Percentiles rank a stretch among this genome's conserved stretches.
Conservation (phyloP, 2,797 vertebrate genomes). For the Enteromius treurensis region DNA sequence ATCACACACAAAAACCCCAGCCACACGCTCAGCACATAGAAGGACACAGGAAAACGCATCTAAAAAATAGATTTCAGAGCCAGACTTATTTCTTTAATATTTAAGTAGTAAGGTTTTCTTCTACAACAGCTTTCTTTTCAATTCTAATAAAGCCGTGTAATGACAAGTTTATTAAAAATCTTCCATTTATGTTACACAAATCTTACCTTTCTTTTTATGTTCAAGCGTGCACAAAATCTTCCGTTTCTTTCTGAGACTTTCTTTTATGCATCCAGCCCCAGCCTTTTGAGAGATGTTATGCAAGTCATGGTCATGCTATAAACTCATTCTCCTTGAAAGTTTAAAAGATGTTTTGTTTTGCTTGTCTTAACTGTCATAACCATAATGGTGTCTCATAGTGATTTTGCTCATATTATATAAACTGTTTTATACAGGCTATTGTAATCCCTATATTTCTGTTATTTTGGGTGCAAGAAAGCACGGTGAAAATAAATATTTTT, state of each 20-base stretch:
- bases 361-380: neutral
- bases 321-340: neutral
- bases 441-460: neutral
- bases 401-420: neutral
- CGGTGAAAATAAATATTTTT: neutral
- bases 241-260: neutral
- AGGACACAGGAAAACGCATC: conserved; percentile 1
- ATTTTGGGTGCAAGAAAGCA: too few species aligned
- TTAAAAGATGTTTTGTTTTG: neutral
- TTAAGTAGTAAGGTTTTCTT: neutral
- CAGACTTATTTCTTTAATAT: neutral
- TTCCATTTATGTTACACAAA: neutral
- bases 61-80: conserved; percentile 4
- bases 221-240: neutral
- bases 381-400: neutral
- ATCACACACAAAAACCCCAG: conserved; percentile 63
- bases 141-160: neutral
- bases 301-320: conserved; percentile 34
- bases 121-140: neutral
- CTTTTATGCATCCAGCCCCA: conserved; percentile 13
- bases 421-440: neutral
- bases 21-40: neutral
- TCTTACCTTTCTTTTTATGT: conserved; percentile 2
- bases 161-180: neutral
- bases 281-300: conserved; percentile 1